Evolutionary conservation across 2,113 vertebrate genomes (phyloP).

Genomic region (Pseudolaguvia tuberculata): DNA sequence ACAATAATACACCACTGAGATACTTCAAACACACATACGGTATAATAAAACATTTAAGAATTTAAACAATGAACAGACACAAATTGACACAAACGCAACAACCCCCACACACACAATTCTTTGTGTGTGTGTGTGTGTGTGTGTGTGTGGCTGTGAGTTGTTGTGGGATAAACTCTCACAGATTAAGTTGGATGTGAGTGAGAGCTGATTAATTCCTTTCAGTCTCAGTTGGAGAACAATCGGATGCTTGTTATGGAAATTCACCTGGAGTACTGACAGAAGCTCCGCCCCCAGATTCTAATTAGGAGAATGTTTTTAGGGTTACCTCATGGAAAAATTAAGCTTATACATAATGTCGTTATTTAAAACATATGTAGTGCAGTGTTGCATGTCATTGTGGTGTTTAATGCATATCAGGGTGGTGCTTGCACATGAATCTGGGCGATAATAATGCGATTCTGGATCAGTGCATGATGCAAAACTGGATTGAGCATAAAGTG

Average conservation of each 20-base stretch:
- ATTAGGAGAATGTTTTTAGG: not conserved
- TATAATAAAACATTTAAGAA: no score
- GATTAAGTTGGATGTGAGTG: not conserved
- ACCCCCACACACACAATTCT: not conserved
- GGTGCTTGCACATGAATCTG: no score
- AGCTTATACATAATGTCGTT: not conserved
- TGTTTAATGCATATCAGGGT: no score
- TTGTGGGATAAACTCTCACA: constrained; percentile 3
- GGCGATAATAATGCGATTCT: no score
- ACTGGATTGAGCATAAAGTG: no score
- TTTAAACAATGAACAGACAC: not conserved
- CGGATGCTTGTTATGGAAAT: constrained; percentile 1
- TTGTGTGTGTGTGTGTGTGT: not conserved
- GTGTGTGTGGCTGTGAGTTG: not conserved
- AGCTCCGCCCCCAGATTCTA: not conserved
- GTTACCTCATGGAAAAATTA: not conserved
- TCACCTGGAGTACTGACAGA: not conserved
- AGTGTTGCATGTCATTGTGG: no score
- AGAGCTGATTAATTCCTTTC: constrained; percentile 6
- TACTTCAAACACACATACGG: not conserved
- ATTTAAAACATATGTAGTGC: no score
- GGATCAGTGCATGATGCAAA: no score
- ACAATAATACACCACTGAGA: constrained; percentile 45
- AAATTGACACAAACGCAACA: not conserved
- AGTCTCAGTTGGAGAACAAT: constrained; percentile 13